These are phyloP conservation scores for Pongo abelii DNA, from an alignment of 2,113 vertebrate genomes.

Conservation along the genomic window DNA sequence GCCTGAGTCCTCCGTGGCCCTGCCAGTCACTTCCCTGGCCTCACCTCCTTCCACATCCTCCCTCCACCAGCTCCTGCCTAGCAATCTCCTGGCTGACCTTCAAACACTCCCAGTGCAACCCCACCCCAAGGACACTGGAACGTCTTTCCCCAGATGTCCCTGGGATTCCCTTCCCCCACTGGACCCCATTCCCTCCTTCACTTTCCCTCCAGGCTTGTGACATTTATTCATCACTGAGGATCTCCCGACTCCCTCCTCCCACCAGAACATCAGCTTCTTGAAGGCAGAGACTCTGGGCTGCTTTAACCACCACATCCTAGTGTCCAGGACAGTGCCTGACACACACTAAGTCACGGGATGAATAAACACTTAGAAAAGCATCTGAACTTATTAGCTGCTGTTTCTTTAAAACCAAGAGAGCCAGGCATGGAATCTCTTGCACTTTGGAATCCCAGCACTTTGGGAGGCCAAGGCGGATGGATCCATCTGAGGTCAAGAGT, in stretches of 20 bases:
- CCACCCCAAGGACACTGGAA: not conserved
- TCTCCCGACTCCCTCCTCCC: not conserved
- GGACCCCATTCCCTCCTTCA: not conserved
- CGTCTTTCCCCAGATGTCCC: accelerated
- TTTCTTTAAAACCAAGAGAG: not conserved
- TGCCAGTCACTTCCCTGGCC: accelerated
- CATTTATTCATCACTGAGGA: not conserved
- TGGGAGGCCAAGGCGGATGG: too few species aligned
- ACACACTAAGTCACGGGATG: not conserved
- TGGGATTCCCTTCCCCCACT: not conserved
- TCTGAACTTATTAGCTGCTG: not conserved
- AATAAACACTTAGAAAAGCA: not conserved
- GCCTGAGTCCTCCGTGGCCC: not conserved
- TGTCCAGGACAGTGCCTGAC: not conserved
- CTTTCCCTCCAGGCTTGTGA: not conserved
- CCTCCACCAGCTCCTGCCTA: not conserved
- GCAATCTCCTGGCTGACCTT: not conserved
- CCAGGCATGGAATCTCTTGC: too few species aligned
- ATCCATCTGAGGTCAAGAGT: too few species aligned
- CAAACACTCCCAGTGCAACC: too few species aligned
- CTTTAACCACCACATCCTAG: accelerated
- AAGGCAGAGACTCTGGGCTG: not conserved
- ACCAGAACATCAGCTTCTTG: accelerated
- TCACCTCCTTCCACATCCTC: accelerated
- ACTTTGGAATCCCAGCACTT: too few species aligned